Evolutionary conservation across 2,888 invertebrate species (phyloP).

Genomic region (Dynastes maya): DNA sequence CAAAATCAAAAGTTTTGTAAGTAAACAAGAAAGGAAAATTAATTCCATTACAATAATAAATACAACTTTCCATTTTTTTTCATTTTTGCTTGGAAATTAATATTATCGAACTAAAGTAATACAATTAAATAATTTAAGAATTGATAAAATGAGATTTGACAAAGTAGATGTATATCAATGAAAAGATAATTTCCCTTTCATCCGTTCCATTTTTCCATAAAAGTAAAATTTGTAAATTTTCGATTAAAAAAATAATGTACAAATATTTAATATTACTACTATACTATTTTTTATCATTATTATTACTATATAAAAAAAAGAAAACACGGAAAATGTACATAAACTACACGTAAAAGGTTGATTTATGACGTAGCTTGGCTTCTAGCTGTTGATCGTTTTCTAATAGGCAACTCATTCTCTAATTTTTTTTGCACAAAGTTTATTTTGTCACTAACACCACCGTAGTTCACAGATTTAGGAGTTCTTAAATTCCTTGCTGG

Average conservation of each 20-base stretch:
- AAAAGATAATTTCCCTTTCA: constrained; percentile 14
- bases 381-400: constrained; percentile 57
- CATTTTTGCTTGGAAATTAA: constrained; percentile 9
- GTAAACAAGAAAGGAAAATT: constrained; percentile 5
- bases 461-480: constrained; percentile 51
- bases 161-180: constrained; percentile 30
- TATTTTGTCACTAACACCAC: constrained; percentile 53
- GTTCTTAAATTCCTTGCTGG: constrained; percentile 55
- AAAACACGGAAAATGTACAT: constrained; percentile 49
- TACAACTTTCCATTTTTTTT: constrained; percentile 18
- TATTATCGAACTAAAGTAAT: constrained; percentile 7
- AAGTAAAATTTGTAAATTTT: constrained; percentile 45
- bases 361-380: constrained; percentile 55
- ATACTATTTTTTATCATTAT: constrained; percentile 19
- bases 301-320: constrained; percentile 24
- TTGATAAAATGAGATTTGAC: constrained; percentile 29
- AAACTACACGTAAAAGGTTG: constrained; percentile 36
- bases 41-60: constrained; percentile 32
- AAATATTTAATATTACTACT: constrained; percentile 15
- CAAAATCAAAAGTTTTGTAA: constrained; percentile 9
- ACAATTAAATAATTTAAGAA: constrained; percentile 41
- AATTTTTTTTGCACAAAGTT: constrained; percentile 55
- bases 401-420: constrained; percentile 57
- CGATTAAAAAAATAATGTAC: constrained; percentile 47
- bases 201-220: constrained; percentile 17